These are phyloP conservation scores for Passer domesticus DNA, from an alignment of 2,113 vertebrate genomes.

Conservation along the genomic window DNA sequence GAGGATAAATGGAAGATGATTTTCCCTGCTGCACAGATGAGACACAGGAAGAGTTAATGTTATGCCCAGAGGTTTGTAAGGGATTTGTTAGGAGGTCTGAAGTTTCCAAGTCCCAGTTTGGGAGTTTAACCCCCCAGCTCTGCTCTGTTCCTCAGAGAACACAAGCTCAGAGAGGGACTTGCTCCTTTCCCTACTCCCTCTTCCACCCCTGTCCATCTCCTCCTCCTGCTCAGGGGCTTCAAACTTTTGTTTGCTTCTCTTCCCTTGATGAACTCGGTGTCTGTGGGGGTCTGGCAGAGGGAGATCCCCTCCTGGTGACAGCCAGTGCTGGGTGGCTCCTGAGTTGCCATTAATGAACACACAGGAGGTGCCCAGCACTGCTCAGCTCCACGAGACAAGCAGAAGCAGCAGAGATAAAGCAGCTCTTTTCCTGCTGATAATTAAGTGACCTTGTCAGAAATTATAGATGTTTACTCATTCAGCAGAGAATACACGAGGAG, in stretches of 20 bases:
- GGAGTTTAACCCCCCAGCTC: background rate
- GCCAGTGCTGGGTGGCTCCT: background rate
- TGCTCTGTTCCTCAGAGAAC: background rate
- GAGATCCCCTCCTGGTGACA: conserved; percentile 40
- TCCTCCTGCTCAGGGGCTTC: background rate
- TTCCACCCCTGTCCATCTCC: background rate
- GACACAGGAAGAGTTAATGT: background rate
- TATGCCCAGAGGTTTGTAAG: background rate
- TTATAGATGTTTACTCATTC: conserved; percentile 49
- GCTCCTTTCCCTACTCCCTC: background rate
- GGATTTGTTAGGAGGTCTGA: background rate
- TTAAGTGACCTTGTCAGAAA: conserved; percentile 65
- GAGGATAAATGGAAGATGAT: background rate
- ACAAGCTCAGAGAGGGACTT: background rate
- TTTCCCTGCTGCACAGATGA: background rate
- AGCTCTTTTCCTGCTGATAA: background rate
- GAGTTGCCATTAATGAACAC: background rate
- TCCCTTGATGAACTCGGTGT: background rate
- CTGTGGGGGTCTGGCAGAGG: background rate
- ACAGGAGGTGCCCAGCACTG: background rate
- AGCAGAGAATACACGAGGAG: background rate
- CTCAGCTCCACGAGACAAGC: background rate
- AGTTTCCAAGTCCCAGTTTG: background rate
- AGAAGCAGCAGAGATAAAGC: background rate
- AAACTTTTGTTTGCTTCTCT: background rate